phyloP scores from a whole-genome alignment of 1,140 invertebrate genomes.

The Drosophila melanogaster region DNA sequence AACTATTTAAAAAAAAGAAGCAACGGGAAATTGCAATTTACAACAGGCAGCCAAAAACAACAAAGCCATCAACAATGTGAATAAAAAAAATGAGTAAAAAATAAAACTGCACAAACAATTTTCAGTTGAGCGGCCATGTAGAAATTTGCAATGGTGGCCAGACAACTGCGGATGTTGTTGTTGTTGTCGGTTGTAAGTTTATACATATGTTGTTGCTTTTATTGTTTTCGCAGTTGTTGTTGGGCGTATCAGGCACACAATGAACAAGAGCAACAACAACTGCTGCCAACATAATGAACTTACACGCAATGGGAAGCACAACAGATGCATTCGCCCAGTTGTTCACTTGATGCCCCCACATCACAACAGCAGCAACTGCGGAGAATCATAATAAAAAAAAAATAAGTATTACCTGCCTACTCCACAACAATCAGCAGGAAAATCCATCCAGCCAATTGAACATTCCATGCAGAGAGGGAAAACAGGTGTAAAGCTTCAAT shows the following conservation, averaged over 20 bases:
- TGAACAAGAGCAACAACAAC: conserved; percentile 55
- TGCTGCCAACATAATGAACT: conserved; percentile 71
- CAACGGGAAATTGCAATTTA: conserved; percentile 75
- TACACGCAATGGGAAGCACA: conserved; percentile 83
- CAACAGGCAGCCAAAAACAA: conserved; percentile 59
- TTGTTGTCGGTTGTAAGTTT: conserved; percentile 11
- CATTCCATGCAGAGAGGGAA: conserved; percentile 30
- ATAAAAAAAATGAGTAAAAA: conserved; percentile 52
- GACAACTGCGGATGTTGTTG: conserved; percentile 62
- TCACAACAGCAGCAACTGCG: conserved; percentile 35
- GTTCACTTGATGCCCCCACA: conserved; percentile 8
- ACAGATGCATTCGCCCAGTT: conserved; percentile 58
- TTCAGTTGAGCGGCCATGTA: conserved; percentile 84
- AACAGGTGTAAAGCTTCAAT: conserved; percentile 11
- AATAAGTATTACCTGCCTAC: conserved; percentile 4
- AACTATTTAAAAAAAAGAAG: conserved; percentile 15
- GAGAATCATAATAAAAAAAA: conserved; percentile 16
- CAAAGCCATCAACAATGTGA: conserved; percentile 48
- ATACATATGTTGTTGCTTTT: conserved; percentile 15
- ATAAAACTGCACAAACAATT: conserved; percentile 79
- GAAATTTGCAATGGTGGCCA: conserved; percentile 80
- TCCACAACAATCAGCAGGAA: conserved; percentile 32
- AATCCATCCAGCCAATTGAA: conserved; percentile 27
- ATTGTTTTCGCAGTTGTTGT: conserved; percentile 37
- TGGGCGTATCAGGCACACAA: conserved; percentile 65